These are phyloP conservation scores for Seriola aureovittata DNA, from an alignment of 2,113 vertebrate genomes.

Conservation along the genomic window DNA sequence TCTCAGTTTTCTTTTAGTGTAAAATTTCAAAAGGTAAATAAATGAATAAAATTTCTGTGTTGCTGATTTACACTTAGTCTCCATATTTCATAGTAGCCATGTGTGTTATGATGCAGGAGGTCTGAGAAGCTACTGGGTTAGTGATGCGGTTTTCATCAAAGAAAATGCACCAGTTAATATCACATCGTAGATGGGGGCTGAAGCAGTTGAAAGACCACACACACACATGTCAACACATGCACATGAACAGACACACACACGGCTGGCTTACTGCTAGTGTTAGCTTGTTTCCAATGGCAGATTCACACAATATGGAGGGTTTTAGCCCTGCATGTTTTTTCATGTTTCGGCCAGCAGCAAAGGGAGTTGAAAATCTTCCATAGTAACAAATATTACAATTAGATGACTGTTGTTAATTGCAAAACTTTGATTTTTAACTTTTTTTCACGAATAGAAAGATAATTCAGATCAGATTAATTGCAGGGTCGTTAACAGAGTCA, in stretches of 20 bases:
- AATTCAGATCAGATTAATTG: not conserved
- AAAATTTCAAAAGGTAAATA: not conserved
- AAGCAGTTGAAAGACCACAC: constrained; percentile 24
- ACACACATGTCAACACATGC: not conserved
- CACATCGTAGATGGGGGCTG: constrained; percentile 57
- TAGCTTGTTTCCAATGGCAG: constrained; percentile 21
- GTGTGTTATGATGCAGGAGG: constrained; percentile 26
- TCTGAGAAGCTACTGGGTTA: constrained; percentile 36
- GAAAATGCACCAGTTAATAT: constrained; percentile 57
- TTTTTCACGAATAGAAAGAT: not conserved
- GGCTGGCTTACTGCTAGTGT: not conserved
- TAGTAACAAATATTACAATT: not conserved
- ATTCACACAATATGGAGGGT: constrained; percentile 43
- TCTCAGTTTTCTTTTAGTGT: not conserved
- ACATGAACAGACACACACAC: not conserved
- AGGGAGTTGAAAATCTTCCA: not conserved
- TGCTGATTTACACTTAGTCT: constrained; percentile 17
- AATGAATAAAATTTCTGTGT: not conserved
- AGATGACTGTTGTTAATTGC: not conserved
- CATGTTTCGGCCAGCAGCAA: not conserved
- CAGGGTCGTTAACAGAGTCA: not conserved
- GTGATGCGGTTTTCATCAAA: constrained; percentile 60
- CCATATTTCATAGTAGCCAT: not conserved
- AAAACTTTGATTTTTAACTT: not conserved
- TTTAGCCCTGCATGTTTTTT: constrained; percentile 21